Evolutionary conservation across 1,140 invertebrate species (phyloP).

Genomic region (Aphelinus certus): DNA sequence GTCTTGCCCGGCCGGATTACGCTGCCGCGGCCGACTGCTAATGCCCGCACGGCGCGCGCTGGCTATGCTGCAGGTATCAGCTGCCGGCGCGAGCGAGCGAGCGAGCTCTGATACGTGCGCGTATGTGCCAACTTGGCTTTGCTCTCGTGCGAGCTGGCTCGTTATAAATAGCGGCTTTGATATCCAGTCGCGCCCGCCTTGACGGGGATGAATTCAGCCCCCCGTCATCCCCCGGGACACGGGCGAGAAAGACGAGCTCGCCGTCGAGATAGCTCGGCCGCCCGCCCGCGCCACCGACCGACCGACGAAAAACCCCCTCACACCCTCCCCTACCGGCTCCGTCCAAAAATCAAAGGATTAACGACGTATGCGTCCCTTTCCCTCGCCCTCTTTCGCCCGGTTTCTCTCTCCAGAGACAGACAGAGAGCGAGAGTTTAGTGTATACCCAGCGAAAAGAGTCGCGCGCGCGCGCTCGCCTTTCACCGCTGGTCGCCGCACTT

Average conservation of each 20-base stretch:
- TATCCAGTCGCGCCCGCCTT: constrained; percentile 57
- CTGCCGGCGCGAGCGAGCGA: constrained; percentile 40
- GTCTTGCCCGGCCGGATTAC: constrained; percentile 49
- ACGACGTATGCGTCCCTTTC: constrained; percentile 48
- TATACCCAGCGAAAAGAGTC: neutral
- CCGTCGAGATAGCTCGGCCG: neutral
- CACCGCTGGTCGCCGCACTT: constrained; percentile 42
- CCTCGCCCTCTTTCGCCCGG: constrained; percentile 9
- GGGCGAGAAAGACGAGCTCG: neutral
- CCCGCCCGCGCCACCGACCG: neutral
- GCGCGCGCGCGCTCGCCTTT: constrained; percentile 10
- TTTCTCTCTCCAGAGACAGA: neutral
- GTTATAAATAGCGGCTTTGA: constrained; percentile 65
- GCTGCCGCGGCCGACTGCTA: constrained; percentile 45
- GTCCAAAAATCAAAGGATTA: constrained; percentile 62
- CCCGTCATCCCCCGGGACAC: constrained; percentile 15
- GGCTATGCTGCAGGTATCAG: constrained; percentile 42
- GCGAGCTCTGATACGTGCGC: constrained; percentile 21
- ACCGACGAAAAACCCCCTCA: too few relatives aligned
- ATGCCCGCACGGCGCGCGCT: neutral
- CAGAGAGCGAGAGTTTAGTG: too few relatives aligned
- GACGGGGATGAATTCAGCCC: constrained; percentile 47
- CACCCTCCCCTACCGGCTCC: neutral
- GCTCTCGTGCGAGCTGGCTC: constrained; percentile 37
- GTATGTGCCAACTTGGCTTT: constrained; percentile 12